phyloP scores from a whole-genome alignment of 2,113 vertebrate genomes.

The Laticauda laticaudata region DNA sequence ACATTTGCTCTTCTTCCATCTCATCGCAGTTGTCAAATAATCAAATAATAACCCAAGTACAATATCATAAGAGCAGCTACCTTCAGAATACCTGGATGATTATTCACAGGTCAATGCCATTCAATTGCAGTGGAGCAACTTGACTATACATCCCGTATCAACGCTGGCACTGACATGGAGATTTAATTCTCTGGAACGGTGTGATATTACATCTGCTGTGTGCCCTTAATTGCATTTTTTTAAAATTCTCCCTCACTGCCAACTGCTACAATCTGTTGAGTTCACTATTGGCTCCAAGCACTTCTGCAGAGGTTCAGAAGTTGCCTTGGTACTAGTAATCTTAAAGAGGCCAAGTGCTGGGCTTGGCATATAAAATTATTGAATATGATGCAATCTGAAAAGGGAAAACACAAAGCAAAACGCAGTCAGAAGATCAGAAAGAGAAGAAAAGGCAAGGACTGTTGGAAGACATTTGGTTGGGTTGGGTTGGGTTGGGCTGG shows the following conservation, averaged over 20 bases:
- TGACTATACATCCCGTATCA: conserved; percentile 10
- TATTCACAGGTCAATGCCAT: conserved; percentile 6
- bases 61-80: background rate
- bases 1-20: background rate
- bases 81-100: conserved; percentile 14
- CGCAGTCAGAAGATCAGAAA: background rate
- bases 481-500: too few relatives aligned
- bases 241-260: background rate
- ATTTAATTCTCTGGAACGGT: conserved; percentile 25
- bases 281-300: conserved; percentile 18
- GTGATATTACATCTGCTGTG: background rate
- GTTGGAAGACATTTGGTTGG: background rate
- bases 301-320: conserved; percentile 21
- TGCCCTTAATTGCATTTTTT: background rate
- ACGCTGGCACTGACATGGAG: conserved; percentile 23
- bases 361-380: background rate
- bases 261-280: background rate
- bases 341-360: background rate
- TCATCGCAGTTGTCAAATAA: background rate
- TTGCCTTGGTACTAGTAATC: conserved; percentile 1
- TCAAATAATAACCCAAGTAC: background rate
- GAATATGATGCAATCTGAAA: background rate
- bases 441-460: background rate
- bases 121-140: conserved; percentile 15
- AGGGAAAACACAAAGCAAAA: background rate